Percentiles rank a stretch among this genome's conserved stretches.
Evolutionary conservation across 2,888 invertebrate genomes (phyloP).

Genomic region (Drosophila barbarae): DNA sequence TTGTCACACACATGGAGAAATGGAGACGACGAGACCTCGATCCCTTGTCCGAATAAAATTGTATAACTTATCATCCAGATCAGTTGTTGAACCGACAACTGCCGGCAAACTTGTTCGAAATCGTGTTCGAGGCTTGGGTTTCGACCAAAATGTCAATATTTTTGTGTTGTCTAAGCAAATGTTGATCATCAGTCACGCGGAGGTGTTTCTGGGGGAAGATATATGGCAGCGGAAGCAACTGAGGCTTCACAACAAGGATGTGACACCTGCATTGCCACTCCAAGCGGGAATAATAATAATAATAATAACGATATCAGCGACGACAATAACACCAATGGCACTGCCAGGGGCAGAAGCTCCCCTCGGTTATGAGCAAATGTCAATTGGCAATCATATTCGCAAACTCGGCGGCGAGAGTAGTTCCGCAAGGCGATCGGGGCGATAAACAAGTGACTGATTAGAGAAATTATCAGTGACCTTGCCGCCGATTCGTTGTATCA

Average conservation of each 20-base stretch:
- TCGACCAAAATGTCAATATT: conserved; percentile 22
- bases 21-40: conserved; percentile 35
- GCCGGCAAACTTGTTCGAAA: conserved; percentile 5
- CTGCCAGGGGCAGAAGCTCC: conserved; percentile 17
- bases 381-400: conserved; percentile 42
- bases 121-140: conserved; percentile 1
- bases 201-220: conserved; percentile 39
- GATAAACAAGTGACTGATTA: conserved; percentile 63
- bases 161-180: conserved; percentile 26
- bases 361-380: conserved; percentile 56
- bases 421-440: conserved; percentile 57
- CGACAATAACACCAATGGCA: conserved; percentile 34
- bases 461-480: conserved; percentile 62
- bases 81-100: conserved; percentile 39
- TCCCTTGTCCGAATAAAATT: conserved; percentile 18
- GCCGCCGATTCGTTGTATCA: conserved; percentile 38
- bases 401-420: conserved; percentile 34
- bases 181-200: conserved; percentile 29
- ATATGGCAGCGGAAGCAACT: conserved; percentile 63
- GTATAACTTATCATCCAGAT: conserved; percentile 28
- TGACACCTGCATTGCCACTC: conserved; percentile 44
- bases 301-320: conserved; percentile 25
- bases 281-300: conserved; percentile 15
- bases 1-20: conserved; percentile 56
- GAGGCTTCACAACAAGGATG: conserved; percentile 51